Evolutionary conservation across 2,113 vertebrate species (phyloP).

Genomic region (Mormyrus lacerda): DNA sequence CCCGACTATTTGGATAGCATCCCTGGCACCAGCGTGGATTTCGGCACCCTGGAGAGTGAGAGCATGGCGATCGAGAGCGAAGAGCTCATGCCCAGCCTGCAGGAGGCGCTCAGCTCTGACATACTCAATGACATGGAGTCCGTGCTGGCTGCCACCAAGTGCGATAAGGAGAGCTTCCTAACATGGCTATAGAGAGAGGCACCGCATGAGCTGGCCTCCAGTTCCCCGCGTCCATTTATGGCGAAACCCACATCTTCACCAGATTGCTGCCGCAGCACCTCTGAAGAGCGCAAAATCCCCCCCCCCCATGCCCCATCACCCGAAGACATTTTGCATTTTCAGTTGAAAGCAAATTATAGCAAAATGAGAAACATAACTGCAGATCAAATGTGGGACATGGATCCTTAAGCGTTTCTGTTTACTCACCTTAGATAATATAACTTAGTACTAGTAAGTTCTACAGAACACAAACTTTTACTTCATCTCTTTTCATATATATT

Average conservation of each 20-base stretch:
- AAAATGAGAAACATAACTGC: background rate
- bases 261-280: background rate
- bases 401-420: background rate
- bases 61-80: conserved; percentile 86
- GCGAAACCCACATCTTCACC: background rate
- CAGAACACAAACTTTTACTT: background rate
- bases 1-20: conserved; percentile 77
- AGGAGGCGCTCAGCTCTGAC: conserved; percentile 88
- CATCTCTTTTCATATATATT: background rate
- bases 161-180: conserved; percentile 95
- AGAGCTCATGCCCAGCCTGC: conserved; percentile 90
- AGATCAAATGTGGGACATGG: background rate
- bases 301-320: background rate
- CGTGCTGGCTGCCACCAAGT: conserved; percentile 85
- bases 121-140: conserved; percentile 96
- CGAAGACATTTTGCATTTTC: background rate
- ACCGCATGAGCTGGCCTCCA: background rate
- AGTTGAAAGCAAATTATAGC: background rate
- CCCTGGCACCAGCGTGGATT: conserved; percentile 79
- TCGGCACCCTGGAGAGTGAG: conserved; percentile 85
- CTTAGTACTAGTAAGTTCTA: background rate
- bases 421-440: background rate
- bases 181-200: conserved; percentile 81
- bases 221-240: background rate
- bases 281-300: background rate